Conservation (phyloP, 1,140 invertebrate species). For the Heterodera carotae region DNA sequence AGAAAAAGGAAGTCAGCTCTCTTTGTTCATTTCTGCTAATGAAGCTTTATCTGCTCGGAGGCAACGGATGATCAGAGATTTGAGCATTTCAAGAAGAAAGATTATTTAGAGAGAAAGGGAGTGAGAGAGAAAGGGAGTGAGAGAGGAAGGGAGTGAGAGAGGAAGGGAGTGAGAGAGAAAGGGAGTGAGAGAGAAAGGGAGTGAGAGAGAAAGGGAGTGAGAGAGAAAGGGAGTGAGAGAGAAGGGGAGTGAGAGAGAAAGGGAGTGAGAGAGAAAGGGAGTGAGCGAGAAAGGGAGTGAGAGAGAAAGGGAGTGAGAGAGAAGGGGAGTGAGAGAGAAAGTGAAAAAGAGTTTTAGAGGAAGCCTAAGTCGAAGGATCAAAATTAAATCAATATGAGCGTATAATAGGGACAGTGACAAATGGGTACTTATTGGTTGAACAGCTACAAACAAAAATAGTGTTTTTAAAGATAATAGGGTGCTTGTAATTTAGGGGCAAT, state of each 20-base stretch:
- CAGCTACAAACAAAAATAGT: no score
- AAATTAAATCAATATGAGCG: no score
- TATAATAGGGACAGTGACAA: no score
- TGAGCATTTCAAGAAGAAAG: background rate
- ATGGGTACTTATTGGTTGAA: no score
- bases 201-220: background rate
- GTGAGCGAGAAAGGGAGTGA: background rate
- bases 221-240: background rate
- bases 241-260: background rate
- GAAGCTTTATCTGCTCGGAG: no score
- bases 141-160: background rate
- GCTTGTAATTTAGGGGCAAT: no score
- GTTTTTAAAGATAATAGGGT: no score
- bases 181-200: background rate
- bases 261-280: background rate
- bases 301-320: slow-evolving; percentile 57
- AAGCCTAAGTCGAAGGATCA: no score
- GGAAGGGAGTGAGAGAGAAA: background rate
- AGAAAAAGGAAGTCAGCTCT: background rate
- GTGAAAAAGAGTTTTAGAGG: background rate
- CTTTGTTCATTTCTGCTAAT: background rate
- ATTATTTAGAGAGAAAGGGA: background rate
- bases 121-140: background rate
- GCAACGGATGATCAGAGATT: background rate
- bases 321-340: slow-evolving; percentile 52